Evolutionary conservation across 2,888 invertebrate species (phyloP).

Genomic region (Tipula helvola): DNA sequence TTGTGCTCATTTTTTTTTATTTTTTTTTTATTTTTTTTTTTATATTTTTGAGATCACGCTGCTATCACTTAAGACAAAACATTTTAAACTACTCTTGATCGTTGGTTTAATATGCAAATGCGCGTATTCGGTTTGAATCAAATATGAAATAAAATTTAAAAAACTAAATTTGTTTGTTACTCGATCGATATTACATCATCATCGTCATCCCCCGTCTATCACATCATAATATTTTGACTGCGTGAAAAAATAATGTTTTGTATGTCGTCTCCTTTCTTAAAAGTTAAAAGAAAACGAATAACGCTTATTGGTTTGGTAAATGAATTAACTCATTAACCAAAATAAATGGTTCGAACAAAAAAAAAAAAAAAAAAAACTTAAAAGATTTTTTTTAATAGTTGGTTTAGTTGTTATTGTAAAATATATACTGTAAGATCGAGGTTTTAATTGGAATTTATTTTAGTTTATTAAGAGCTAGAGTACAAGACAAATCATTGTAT

Average conservation of each 20-base stretch:
- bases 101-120: neutral
- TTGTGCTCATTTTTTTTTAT: neutral
- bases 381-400: neutral
- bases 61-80: neutral
- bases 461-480: neutral
- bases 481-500: neutral
- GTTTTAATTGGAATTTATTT: neutral
- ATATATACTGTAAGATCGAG: neutral
- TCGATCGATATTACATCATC: neutral
- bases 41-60: neutral
- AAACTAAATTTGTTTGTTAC: neutral
- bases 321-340: conserved; percentile 11
- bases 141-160: neutral
- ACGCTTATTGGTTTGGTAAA: neutral
- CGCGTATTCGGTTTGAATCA: neutral
- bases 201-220: neutral
- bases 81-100: neutral
- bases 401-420: neutral
- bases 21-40: too few species aligned
- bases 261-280: neutral
- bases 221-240: neutral
- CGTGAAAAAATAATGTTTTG: neutral
- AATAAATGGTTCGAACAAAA: neutral
- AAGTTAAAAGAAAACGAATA: neutral
- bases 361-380: neutral